phyloP scores from a whole-genome alignment of 1,140 invertebrate genomes.

The Lethrus apterus region DNA sequence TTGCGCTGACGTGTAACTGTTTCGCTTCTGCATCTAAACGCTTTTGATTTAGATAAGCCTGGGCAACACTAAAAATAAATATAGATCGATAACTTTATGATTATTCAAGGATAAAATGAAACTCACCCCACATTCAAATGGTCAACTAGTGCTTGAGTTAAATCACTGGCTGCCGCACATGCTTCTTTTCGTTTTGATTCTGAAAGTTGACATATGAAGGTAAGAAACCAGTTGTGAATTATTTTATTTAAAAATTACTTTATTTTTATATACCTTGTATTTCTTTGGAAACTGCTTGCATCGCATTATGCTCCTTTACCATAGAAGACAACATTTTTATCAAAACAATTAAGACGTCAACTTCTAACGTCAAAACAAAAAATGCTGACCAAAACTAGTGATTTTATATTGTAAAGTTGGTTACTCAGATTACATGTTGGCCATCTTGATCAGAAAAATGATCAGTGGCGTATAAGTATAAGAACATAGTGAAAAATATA shows the following conservation, averaged over 20 bases:
- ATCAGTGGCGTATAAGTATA: too few relatives aligned
- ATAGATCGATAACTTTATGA: too few relatives aligned
- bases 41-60: constrained; percentile 97
- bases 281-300: constrained; percentile 70
- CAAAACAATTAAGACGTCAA: too few relatives aligned
- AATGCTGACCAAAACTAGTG: too few relatives aligned
- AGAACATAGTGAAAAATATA: too few relatives aligned
- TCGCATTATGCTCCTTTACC: constrained; percentile 80
- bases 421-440: too few relatives aligned
- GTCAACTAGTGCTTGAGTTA: constrained; percentile 92
- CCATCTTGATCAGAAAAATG: too few relatives aligned
- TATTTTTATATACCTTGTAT: constrained; percentile 59
- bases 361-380: too few relatives aligned
- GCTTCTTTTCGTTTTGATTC: constrained; percentile 91
- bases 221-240: constrained; percentile 16
- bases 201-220: constrained; percentile 44
- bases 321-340: constrained; percentile 75
- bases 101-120: constrained; percentile 14
- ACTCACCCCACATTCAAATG: constrained; percentile 93
- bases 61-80: constrained; percentile 66
- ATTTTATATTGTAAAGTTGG: too few relatives aligned
- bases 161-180: constrained; percentile 79
- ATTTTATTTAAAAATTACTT: constrained; percentile 19
- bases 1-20: constrained; percentile 88
- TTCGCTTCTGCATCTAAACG: constrained; percentile 95